Evolutionary conservation across 2,888 invertebrate species (phyloP), one percentile per base, ranked within the genome.

Genomic region (Nymphalis c-album): DNA sequence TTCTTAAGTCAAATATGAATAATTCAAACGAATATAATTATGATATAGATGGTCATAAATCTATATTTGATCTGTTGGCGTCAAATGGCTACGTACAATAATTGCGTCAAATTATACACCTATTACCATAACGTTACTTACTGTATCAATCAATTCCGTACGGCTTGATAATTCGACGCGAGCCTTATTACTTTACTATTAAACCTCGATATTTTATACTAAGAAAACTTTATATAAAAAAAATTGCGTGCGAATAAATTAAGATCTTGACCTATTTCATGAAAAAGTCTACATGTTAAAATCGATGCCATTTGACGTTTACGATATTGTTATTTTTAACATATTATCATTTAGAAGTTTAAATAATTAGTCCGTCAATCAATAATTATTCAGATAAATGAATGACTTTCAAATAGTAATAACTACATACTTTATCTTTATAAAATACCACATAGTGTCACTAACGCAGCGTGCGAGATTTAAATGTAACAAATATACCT

Each of bases 101-200:
- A 77, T 77, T 74, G 73, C 75, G 68, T 67, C 75, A 77, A 77
- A 83, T 83, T 83, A 82, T 75, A 81, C 84, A 80, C 71, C 61
- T 51, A 78, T 83, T 80, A 79, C 77, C 80, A 81, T 82, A 81
- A 80, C 71, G 74, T 73, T 75, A 67, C 70, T 71, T 70, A 64
- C 75, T 74, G 71, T 75, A 70, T 73, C 72, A 80, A 82, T 80
- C 77, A 76, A 83, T 83, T 81, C 35, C 71, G 10, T 68, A 74
- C 76, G 78, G 72, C 64, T 65, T 46, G 59, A 67, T 63, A 61
- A 66, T 68, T 69, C 68, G 69, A 67, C 63, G 63, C 65, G 61
- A 69, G 60, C 48, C 59, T 63, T 22, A 46, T 60, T 53, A 45
- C 50, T 18, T 57, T 64, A 71, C 64, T 57, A 71, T 31, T 45